phyloP scores from a whole-genome alignment of 2,888 invertebrate genomes.

The Dinocampus coccinellae region DNA sequence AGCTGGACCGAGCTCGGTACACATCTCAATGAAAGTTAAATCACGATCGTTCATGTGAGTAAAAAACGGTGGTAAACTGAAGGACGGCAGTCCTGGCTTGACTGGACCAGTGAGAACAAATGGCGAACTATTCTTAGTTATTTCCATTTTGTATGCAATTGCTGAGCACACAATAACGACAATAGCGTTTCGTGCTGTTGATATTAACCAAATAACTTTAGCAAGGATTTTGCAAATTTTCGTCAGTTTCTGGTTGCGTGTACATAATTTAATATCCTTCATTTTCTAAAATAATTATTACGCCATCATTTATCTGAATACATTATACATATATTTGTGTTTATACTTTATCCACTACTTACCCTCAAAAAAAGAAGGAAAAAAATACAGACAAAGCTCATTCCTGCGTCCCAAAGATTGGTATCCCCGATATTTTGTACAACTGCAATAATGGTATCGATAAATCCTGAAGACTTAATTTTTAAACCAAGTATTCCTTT shows the following conservation, averaged over 20 bases:
- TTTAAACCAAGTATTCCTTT: constrained; percentile 82
- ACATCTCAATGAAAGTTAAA: constrained; percentile 78
- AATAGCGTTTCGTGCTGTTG: constrained; percentile 87
- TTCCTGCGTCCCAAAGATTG: constrained; percentile 77
- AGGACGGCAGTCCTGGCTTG: constrained; percentile 80
- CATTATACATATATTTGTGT: constrained; percentile 29
- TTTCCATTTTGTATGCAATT: constrained; percentile 75
- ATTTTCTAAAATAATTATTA: constrained; percentile 75
- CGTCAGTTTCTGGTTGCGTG: constrained; percentile 65
- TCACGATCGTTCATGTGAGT: constrained; percentile 75
- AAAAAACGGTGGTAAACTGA: constrained; percentile 79
- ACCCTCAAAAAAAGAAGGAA: constrained; percentile 83
- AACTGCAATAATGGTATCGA: constrained; percentile 82
- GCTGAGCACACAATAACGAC: constrained; percentile 82
- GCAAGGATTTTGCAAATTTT: constrained; percentile 68
- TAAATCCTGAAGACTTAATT: constrained; percentile 80
- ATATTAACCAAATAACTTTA: constrained; percentile 81
- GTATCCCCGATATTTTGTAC: constrained; percentile 78
- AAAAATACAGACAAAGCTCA: constrained; percentile 82
- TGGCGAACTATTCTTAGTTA: constrained; percentile 72
- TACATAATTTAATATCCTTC: constrained; percentile 75
- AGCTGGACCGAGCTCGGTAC: constrained; percentile 85
- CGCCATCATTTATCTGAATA: not conserved
- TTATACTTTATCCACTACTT: constrained; percentile 61
- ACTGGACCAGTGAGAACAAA: constrained; percentile 83